A percentile compares a stretch with the other conserved stretches of the same genome.
These are phyloP conservation scores for Megalopta genalis DNA, from an alignment of 1,140 invertebrate species.

Conservation along the genomic window DNA sequence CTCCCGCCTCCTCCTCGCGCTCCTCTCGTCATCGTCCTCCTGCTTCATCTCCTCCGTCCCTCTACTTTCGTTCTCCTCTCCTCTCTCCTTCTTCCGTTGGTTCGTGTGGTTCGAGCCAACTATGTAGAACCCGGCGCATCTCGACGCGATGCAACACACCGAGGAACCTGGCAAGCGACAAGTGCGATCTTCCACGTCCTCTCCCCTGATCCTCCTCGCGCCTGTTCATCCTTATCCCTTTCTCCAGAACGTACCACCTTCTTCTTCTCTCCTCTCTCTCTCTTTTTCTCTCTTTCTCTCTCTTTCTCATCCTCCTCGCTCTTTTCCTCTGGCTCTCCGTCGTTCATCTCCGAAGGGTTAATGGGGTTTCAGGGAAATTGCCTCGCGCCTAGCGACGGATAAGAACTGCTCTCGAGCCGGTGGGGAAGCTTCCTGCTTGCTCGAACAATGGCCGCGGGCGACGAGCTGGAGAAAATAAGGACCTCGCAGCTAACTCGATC, in stretches of 20 bases:
- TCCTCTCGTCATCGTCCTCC: not conserved
- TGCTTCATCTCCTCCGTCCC: too few relatives aligned
- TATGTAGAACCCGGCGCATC: slow-evolving; percentile 28
- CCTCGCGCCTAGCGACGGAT: slow-evolving; percentile 67
- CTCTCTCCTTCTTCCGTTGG: too few relatives aligned
- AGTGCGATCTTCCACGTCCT: slow-evolving; percentile 55
- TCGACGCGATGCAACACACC: slow-evolving; percentile 28
- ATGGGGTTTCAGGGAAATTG: slow-evolving; percentile 69
- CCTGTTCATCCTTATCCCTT: slow-evolving; percentile 46
- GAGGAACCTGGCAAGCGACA: slow-evolving; percentile 54
- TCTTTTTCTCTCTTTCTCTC: too few relatives aligned
- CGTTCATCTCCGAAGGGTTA: slow-evolving; percentile 69
- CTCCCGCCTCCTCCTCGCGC: not conserved
- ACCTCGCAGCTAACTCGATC: too few relatives aligned
- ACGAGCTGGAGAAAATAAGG: too few relatives aligned
- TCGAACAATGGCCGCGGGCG: too few relatives aligned
- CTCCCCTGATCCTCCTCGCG: not conserved
- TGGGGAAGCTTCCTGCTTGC: not conserved
- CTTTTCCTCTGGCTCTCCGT: slow-evolving; percentile 42
- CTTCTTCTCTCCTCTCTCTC: slow-evolving; percentile 23
- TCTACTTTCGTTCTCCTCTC: too few relatives aligned
- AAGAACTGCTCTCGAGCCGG: slow-evolving; percentile 47
- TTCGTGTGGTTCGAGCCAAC: slow-evolving; percentile 16
- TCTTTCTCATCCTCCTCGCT: not conserved
- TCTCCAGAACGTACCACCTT: slow-evolving; percentile 27